Conservation (phyloP, 2,113 vertebrate genomes). For the Butorides virescens region DNA sequence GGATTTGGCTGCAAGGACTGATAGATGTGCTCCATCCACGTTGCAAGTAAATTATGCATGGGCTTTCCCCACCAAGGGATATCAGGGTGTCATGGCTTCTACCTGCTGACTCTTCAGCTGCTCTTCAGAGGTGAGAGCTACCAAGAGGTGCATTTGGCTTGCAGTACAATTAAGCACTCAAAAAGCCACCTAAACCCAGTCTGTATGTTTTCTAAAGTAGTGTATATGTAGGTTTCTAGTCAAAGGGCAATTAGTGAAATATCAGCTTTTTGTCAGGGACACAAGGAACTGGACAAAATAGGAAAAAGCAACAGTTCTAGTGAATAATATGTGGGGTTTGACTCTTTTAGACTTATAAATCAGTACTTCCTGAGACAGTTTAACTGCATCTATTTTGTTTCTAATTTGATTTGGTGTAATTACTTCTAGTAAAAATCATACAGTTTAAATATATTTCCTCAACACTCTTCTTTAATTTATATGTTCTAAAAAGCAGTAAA, state of each 20-base stretch:
- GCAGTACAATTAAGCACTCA: not conserved
- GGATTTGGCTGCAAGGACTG: not conserved
- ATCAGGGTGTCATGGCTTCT: not conserved
- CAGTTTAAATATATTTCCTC: not conserved
- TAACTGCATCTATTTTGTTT: not conserved
- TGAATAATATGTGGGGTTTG: not conserved
- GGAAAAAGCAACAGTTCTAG: not conserved
- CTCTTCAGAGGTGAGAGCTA: not conserved
- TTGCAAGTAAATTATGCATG: not conserved
- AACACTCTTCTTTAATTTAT: not conserved
- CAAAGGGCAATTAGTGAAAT: not conserved
- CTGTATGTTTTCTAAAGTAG: not conserved
- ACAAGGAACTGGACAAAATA: not conserved
- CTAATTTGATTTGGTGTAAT: not conserved
- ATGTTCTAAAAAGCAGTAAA: not conserved
- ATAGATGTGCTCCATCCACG: not conserved
- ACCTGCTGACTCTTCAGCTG: not conserved
- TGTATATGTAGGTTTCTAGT: not conserved
- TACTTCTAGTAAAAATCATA: not conserved
- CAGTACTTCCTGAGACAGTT: not conserved
- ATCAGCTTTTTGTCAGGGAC: not conserved
- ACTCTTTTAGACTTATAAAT: not conserved
- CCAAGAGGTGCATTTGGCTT: not conserved
- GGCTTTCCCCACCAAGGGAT: not conserved
- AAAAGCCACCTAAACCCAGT: not conserved